Evolutionary conservation across 2,888 invertebrate genomes (phyloP).

Genomic region (Ctena decussata): DNA sequence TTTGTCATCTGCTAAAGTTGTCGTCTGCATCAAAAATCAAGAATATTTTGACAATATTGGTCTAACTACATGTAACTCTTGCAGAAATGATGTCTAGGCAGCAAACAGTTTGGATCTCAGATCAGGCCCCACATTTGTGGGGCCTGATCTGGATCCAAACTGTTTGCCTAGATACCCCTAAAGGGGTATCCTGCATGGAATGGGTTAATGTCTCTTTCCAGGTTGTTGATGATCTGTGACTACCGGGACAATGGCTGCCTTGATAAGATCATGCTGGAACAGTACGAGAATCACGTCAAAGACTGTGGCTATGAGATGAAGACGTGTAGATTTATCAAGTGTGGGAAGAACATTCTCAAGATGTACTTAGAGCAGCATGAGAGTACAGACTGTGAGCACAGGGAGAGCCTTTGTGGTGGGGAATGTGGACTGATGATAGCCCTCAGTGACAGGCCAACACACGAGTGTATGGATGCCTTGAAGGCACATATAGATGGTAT

Average conservation of each 20-base stretch:
- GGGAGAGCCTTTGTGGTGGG: conserved; percentile 74
- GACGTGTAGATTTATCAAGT: conserved; percentile 72
- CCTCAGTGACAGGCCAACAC: conserved; percentile 62
- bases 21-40: too few species aligned
- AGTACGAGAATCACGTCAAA: conserved; percentile 72
- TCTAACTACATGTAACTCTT: too few species aligned
- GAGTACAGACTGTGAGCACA: conserved; percentile 95
- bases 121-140: too few species aligned
- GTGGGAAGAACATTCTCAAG: conserved; percentile 89
- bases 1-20: too few species aligned
- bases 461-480: conserved; percentile 77
- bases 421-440: conserved; percentile 79
- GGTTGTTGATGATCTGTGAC: conserved; percentile 80
- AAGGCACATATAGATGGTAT: conserved; percentile 74
- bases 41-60: too few species aligned
- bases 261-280: conserved; percentile 74
- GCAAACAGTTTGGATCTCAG: too few species aligned
- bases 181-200: too few species aligned
- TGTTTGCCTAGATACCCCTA: too few species aligned
- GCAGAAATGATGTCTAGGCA: too few species aligned
- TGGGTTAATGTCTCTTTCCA: too few species aligned
- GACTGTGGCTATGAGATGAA: conserved; percentile 77
- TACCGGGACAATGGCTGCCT: conserved; percentile 78
- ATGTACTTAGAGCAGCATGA: conserved; percentile 99
- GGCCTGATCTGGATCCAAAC: too few species aligned